Evolutionary conservation across 2,113 vertebrate genomes (phyloP), one percentile per base, ranked within the genome.

Genomic region (Phoenicopterus ruber): DNA sequence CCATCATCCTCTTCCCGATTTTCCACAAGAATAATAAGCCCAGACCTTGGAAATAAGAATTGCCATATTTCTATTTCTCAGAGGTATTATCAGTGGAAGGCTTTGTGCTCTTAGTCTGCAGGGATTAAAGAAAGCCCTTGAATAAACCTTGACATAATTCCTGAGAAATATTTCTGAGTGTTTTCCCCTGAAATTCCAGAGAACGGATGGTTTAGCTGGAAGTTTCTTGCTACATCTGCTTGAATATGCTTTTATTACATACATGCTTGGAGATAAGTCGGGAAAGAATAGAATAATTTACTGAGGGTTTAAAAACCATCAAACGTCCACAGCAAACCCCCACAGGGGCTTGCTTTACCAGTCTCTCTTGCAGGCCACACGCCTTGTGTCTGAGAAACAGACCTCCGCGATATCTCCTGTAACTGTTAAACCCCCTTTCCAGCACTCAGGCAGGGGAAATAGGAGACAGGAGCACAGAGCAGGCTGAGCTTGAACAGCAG

Each of bases 61-160:
- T 82, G 83, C 82, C 65, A 4, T 14, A 50, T 7, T 94, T 90
- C 90, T 80, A 1, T 44, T 92, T 54, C 88, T 73, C 55, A 95
- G 92, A 76, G 71, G 81, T 52, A 47, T 91, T 91, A 89, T 49
- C 83, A 49, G 93, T 7, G 42, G 67, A 40, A 91, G 74, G 90
- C 90, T 97, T 89, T 94, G 84, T 86, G 93, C 84, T 93, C 77
- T 61, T 47, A 67, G 77, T 89, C 93, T 72, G 86, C 83, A 65
- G 86, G 86, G 90, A 95, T 96, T 94, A 94, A 91, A 94, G 81
- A 52, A 92, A 97, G 91, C 93, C 95, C 96, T 97, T 96, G 86
- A 89, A 94, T 54, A 97, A 96, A 96, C 92, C 95, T 94, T 96
- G 95, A 92, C 95, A 92, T 72, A 63, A 96, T 90, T 94, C 92